Percentiles rank a stretch among this genome's conserved stretches.
Evolutionary conservation across 2,113 vertebrate species (phyloP).

Genomic region (Dasyurus viverrinus): DNA sequence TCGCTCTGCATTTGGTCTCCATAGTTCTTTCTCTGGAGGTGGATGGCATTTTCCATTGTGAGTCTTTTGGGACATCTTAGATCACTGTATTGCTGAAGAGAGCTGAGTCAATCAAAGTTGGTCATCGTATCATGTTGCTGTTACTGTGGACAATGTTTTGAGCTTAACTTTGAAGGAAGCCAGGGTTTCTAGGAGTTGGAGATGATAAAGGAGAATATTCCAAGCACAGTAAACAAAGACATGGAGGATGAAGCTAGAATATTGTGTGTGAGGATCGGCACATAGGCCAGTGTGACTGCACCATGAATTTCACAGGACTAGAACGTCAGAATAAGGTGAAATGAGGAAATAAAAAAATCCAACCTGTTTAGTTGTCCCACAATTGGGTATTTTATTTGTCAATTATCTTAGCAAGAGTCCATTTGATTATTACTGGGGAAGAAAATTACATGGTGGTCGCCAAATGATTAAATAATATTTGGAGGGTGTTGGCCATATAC

Average conservation of each 20-base stretch:
- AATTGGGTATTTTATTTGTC: constrained; percentile 83
- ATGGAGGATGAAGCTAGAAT: neutral
- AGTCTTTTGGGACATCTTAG: too few species aligned
- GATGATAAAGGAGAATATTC: neutral
- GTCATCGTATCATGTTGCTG: too few species aligned
- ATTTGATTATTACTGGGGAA: constrained; percentile 82
- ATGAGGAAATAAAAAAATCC: constrained; percentile 19
- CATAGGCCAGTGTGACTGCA: neutral
- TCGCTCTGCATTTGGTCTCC: too few species aligned
- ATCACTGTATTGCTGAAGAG: too few species aligned
- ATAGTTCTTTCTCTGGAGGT: too few species aligned
- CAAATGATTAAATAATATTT: constrained; percentile 88
- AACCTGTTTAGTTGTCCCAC: constrained; percentile 65
- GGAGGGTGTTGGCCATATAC: constrained; percentile 81
- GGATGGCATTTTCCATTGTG: too few species aligned
- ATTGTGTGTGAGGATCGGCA: neutral
- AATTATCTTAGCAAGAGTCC: constrained; percentile 86
- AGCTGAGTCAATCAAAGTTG: too few species aligned
- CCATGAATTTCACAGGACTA: neutral
- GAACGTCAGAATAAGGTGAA: neutral
- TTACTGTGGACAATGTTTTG: neutral
- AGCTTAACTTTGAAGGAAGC: neutral
- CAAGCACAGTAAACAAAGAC: neutral
- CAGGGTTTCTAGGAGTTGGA: neutral
- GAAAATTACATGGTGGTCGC: constrained; percentile 83